Evolutionary conservation across 1,140 invertebrate species (phyloP).

Genomic region (Brachystomella parvula): DNA sequence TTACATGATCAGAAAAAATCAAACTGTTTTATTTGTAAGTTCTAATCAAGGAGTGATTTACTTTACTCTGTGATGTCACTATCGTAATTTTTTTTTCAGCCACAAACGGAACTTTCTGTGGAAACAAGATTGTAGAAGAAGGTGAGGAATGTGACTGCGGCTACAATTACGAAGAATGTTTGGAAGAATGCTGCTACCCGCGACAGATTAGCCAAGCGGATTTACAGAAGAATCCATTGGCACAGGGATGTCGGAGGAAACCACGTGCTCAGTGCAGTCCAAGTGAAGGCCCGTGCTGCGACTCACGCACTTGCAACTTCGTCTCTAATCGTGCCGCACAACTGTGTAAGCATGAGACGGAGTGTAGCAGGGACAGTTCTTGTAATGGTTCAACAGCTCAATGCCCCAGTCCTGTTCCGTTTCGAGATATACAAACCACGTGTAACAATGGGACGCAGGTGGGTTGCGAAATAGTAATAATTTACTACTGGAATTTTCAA

Average conservation of each 20-base stretch:
- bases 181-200: conserved; percentile 90
- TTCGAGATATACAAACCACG: conserved; percentile 65
- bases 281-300: conserved; percentile 93
- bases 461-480: conserved; percentile 17
- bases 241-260: conserved; percentile 68
- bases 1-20: conserved; percentile 78
- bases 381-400: conserved; percentile 78
- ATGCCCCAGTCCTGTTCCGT: conserved; percentile 71
- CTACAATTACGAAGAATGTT: conserved; percentile 86
- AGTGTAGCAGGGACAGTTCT: conserved; percentile 73
- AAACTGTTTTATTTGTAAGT: conserved; percentile 80
- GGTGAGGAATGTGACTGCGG: conserved; percentile 97
- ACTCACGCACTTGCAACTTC: conserved; percentile 70
- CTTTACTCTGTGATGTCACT: background rate
- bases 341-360: conserved; percentile 70
- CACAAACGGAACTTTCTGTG: conserved; percentile 91
- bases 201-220: conserved; percentile 63
- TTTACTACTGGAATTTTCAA: background rate
- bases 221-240: conserved; percentile 57
- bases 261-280: conserved; percentile 58
- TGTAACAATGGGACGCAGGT: conserved; percentile 73
- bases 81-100: conserved; percentile 47
- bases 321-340: conserved; percentile 47
- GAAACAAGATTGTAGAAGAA: conserved; percentile 96
- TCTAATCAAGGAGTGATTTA: background rate